Conservation (phyloP, 1,140 invertebrate species). For the Teleogryllus occipitalis region DNA sequence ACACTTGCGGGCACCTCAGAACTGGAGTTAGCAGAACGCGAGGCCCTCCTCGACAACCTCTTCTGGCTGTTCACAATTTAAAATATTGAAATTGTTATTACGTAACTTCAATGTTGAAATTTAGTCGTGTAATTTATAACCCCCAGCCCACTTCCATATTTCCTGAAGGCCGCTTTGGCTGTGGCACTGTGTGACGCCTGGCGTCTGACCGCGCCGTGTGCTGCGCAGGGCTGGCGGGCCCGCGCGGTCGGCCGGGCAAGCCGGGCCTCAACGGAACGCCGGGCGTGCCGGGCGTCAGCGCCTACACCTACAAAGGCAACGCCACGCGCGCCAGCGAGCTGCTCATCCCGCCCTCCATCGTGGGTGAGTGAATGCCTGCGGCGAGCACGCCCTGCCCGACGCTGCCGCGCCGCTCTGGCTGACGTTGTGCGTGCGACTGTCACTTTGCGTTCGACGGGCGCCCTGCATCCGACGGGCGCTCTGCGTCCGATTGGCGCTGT, state of each 20-base stretch:
- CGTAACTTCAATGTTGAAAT: background rate
- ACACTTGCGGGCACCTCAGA: too few relatives aligned
- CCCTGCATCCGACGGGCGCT: too few relatives aligned
- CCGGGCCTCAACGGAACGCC: slow-evolving; percentile 49
- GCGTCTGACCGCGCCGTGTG: background rate
- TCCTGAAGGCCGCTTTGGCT: background rate
- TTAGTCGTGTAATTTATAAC: background rate
- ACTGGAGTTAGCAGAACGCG: too few relatives aligned
- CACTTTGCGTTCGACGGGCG: too few relatives aligned
- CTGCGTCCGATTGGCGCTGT: too few relatives aligned
- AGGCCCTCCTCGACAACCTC: too few relatives aligned
- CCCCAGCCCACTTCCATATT: background rate
- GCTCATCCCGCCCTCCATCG: slow-evolving; percentile 70
- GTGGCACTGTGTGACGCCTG: background rate
- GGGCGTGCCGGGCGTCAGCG: slow-evolving; percentile 62
- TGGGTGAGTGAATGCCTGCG: slow-evolving; percentile 40
- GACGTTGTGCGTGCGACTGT: too few relatives aligned
- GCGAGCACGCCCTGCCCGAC: too few relatives aligned
- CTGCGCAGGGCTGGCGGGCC: slow-evolving; percentile 51
- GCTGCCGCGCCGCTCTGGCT: too few relatives aligned
- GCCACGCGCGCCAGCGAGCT: slow-evolving; percentile 45
- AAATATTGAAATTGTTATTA: too few relatives aligned
- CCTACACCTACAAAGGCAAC: slow-evolving; percentile 57
- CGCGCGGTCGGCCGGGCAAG: slow-evolving; percentile 57
- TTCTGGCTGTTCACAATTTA: too few relatives aligned